Conservation (phyloP, 2,113 vertebrate genomes). For the Chaetorhynchus papuensis region DNA sequence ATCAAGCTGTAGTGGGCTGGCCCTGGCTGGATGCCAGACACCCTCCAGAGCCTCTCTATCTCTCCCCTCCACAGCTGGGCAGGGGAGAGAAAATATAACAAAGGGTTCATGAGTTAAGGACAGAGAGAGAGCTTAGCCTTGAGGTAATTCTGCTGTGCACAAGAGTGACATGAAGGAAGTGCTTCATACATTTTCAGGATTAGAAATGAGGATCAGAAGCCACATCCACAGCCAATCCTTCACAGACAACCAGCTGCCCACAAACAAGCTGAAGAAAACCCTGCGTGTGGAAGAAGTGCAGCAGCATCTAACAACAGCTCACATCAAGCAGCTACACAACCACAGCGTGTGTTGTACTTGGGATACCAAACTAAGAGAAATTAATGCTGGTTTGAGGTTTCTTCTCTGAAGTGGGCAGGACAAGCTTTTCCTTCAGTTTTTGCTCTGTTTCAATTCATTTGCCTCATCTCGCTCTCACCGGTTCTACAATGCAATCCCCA, state of each 20-base stretch:
- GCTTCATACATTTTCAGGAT: neutral
- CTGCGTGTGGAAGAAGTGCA: neutral
- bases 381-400: neutral
- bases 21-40: neutral
- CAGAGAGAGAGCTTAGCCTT: neutral
- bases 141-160: neutral
- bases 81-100: neutral
- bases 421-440: neutral
- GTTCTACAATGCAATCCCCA: accelerated
- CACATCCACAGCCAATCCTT: neutral
- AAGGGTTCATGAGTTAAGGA: neutral
- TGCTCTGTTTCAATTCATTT: neutral
- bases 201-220: neutral
- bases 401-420: neutral
- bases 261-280: neutral
- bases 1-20: neutral
- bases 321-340: neutral
- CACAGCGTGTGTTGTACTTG: neutral
- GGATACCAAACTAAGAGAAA: neutral
- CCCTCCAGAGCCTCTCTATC: neutral
- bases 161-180: neutral
- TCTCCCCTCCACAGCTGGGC: neutral
- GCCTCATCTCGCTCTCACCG: neutral
- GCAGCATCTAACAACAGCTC: neutral
- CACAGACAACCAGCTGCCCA: neutral